Percentiles rank a stretch among this genome's conserved stretches.
phyloP scores from a whole-genome alignment of 2,888 invertebrate genomes.

The Petrolisthes manimaculis region DNA sequence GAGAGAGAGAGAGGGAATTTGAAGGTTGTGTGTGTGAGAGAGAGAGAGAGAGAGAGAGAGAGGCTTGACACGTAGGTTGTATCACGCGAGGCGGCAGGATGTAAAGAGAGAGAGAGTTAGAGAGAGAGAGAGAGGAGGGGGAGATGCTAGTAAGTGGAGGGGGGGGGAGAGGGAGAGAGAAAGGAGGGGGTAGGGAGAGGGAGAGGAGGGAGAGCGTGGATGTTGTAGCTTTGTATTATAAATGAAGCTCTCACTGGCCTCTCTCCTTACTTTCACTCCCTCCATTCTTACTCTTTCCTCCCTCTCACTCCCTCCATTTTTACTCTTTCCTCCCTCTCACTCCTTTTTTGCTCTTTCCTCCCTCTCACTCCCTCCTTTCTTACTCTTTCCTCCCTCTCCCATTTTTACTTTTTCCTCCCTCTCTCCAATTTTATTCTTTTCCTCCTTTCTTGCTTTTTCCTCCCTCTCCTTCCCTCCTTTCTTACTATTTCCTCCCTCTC shows the following conservation, averaged over 20 bases:
- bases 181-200: too few relatives aligned
- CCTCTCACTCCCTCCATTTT: not conserved
- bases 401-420: not conserved
- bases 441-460: not conserved
- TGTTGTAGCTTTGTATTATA: constrained; percentile 15
- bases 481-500: not conserved
- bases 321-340: not conserved
- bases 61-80: not conserved
- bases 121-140: too few relatives aligned
- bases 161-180: not conserved
- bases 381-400: not conserved
- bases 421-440: not conserved
- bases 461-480: not conserved
- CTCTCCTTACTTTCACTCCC: not conserved
- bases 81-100: not conserved
- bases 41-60: not conserved
- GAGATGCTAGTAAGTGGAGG: not conserved
- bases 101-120: not conserved
- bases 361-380: not conserved
- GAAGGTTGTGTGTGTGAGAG: not conserved
- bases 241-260: not conserved
- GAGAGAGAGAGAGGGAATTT: not conserved
- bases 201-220: not conserved
- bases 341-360: not conserved
- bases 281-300: not conserved